Conservation (phyloP, 2,888 invertebrate species). For the Sialis fuliginosa region DNA sequence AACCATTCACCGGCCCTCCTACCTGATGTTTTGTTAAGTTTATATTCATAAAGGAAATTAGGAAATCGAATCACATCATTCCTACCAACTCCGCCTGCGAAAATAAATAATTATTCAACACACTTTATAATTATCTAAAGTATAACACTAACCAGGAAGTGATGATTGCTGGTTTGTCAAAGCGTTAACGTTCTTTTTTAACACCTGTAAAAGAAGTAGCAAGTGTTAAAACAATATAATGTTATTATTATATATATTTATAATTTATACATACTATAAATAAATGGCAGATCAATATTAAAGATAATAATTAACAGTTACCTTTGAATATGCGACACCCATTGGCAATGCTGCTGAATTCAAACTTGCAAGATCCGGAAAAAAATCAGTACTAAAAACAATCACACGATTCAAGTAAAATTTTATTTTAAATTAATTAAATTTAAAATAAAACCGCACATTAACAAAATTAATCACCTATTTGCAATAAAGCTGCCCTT, state of each 20-base stretch:
- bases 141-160: too few species aligned
- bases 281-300: too few species aligned
- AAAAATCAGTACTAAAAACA: slow-evolving; percentile 4
- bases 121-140: too few species aligned
- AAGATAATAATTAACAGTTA: too few species aligned
- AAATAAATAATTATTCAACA: too few species aligned
- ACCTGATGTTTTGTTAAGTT: slow-evolving; percentile 9
- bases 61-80: slow-evolving; percentile 10
- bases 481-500: slow-evolving; percentile 1
- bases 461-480: neutral
- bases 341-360: slow-evolving; percentile 3
- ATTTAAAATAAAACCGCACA: neutral
- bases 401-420: neutral
- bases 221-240: neutral
- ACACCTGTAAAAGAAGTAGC: too few species aligned
- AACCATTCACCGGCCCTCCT: slow-evolving; percentile 7
- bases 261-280: too few species aligned
- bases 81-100: slow-evolving; percentile 9
- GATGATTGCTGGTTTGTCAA: too few species aligned
- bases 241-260: too few species aligned
- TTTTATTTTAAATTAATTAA: neutral
- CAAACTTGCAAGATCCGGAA: slow-evolving; percentile 5
- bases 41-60: slow-evolving; percentile 10
- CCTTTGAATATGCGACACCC: too few species aligned
- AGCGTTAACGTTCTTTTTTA: too few species aligned